Conservation (phyloP, 2,113 vertebrate genomes). For the Sitta europaea region DNA sequence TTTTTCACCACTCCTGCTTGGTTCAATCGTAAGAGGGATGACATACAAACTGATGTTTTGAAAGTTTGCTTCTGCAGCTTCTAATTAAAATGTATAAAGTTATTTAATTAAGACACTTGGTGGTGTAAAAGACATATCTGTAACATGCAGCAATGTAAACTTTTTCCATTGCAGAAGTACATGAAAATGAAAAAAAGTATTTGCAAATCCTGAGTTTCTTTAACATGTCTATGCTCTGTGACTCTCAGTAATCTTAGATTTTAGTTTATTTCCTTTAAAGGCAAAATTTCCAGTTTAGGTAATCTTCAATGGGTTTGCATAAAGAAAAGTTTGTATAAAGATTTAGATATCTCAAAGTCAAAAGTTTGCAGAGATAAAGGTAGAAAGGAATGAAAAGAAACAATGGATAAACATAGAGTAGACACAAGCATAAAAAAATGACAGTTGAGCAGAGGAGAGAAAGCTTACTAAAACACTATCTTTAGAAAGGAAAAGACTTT, state of each 20-base stretch:
- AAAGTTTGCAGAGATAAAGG: not conserved
- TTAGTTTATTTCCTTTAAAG: not conserved
- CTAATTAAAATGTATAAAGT: not conserved
- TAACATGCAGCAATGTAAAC: not conserved
- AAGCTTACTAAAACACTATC: not conserved
- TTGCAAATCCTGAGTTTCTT: not conserved
- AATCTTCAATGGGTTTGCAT: conserved; percentile 13
- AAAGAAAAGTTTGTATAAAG: conserved; percentile 8
- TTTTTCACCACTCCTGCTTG: not conserved
- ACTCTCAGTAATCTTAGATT: not conserved
- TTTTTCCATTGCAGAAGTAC: not conserved
- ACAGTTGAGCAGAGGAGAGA: not conserved
- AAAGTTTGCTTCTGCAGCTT: not conserved
- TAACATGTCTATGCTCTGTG: not conserved
- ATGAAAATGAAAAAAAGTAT: not conserved
- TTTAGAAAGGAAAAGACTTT: not conserved
- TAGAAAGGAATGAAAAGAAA: not conserved
- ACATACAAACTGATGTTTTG: not conserved
- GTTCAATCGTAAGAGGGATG: not conserved
- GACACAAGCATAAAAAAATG: not conserved
- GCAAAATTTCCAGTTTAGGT: conserved; percentile 24
- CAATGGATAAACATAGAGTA: not conserved
- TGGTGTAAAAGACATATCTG: not conserved
- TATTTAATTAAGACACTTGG: not conserved
- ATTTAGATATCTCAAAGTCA: not conserved